These are phyloP conservation scores for Isurus oxyrinchus DNA, from an alignment of 2,113 vertebrate genomes.

Conservation along the genomic window DNA sequence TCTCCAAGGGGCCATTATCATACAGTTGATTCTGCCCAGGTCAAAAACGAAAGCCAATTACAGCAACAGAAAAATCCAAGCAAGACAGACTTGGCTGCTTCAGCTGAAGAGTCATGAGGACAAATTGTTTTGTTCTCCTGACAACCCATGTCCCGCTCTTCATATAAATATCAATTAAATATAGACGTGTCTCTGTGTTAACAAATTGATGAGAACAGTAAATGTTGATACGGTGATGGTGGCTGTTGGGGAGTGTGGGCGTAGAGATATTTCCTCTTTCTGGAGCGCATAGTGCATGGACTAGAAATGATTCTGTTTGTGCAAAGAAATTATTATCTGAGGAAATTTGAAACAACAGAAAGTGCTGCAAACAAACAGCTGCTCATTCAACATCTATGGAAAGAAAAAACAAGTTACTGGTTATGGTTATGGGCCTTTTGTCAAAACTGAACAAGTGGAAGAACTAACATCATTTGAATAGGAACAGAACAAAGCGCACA, in stretches of 20 bases:
- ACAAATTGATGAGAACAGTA: background rate
- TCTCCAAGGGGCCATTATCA: background rate
- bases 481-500: background rate
- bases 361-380: background rate
- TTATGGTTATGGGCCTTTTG: background rate
- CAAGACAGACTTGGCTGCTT: background rate
- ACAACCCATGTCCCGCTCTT: background rate
- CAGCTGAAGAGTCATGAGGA: background rate
- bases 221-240: background rate
- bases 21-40: background rate
- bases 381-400: background rate
- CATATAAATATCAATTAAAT: background rate
- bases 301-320: background rate
- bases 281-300: too few relatives aligned
- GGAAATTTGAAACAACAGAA: background rate
- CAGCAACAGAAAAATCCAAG: background rate
- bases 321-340: background rate
- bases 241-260: background rate
- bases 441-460: background rate
- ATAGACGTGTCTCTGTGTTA: background rate
- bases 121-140: background rate
- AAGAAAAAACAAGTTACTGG: background rate
- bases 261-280: background rate
- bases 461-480: background rate
- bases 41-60: background rate